Evolutionary conservation across 2,888 invertebrate species (phyloP).

Genomic region (Polylopha cassiicola): DNA sequence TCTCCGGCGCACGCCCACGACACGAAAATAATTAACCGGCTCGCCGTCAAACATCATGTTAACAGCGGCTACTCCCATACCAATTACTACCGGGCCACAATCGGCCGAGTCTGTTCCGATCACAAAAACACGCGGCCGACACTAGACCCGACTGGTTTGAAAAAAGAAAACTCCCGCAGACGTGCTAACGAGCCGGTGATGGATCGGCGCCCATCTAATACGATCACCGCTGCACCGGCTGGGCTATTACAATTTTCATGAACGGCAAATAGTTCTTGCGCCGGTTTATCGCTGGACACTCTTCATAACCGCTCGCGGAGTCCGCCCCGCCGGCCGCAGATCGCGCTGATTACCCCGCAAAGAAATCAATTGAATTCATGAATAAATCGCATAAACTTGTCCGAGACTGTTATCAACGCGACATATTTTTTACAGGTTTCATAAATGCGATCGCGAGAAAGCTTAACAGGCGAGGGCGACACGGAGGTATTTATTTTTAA

Average conservation of each 20-base stretch:
- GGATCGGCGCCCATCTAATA: conserved; percentile 64
- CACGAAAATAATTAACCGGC: conserved; percentile 73
- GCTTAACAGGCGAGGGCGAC: conserved; percentile 38
- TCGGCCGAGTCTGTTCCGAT: conserved; percentile 45
- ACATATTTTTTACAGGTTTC: conserved; percentile 61
- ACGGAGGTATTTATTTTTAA: conserved; percentile 52
- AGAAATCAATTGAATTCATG: conserved; percentile 70
- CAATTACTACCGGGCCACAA: conserved; percentile 73
- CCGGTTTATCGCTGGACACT: conserved; percentile 37
- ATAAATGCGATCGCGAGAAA: conserved; percentile 49
- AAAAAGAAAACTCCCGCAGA: conserved; percentile 47
- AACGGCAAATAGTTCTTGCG: conserved; percentile 45
- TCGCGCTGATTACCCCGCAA: conserved; percentile 47
- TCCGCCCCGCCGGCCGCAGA: conserved; percentile 39
- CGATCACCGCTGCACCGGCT: conserved; percentile 42
- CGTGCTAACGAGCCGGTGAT: conserved; percentile 72
- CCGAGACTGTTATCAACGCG: conserved; percentile 53
- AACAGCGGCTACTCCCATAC: conserved; percentile 73
- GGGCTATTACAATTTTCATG: conserved; percentile 48
- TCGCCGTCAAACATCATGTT: conserved; percentile 70
- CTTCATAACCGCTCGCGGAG: conserved; percentile 27
- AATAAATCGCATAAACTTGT: conserved; percentile 67
- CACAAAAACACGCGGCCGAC: conserved; percentile 61
- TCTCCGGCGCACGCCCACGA: conserved; percentile 66
- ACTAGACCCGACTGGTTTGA: conserved; percentile 52